Base-by-base conservation (phyloP, 2,888 invertebrate species). In the Drosophila histrio region DNA sequence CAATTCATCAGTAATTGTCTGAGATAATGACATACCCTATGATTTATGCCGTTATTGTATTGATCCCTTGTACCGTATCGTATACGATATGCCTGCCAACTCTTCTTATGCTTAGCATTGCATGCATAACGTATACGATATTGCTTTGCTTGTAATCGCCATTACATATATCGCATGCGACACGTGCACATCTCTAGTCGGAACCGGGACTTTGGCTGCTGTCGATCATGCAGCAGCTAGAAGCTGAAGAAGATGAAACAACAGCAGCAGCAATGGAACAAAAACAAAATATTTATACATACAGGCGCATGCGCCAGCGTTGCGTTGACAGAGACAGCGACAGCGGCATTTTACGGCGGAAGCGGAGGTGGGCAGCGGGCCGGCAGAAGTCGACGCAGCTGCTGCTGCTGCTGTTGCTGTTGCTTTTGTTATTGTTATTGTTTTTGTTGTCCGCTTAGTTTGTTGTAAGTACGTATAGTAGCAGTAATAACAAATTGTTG, bases 201-300 rank as follows among this genome's bases (percentile, higher is more conserved):
- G 44, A 72, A 65, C 26, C 52, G 72, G 44, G 64, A 77, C 39
- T 60, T 72, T 64, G 54, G 56, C 46, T 46, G 34, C 32, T 58
- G 41, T 26, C 46, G 77, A 71, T 77, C 72, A 63, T 56, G 56
- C 71, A 63, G 56, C 71, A 56, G 44, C 47, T 11, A 13, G 36
- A 17, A 52, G 50, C 41, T 28, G 24, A 19, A 24, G 32, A 54
- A 58, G 38, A 36, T 41, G 8, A 13, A 19, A 28, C 32, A 17
- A 28, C 44, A 50, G 49, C 49, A 39, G 24, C 41, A 13, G 60
- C 64, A 54, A 61, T 54, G 34, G 24, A 63, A 36, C 39, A 30
- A 24, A 46, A 30, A 22, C n/a, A n/a, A n/a, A n/a, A n/a, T n/a
- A n/a, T n/a, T 26, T 8, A 13, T 9, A 26, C 26, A 56, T 26